Conservation (phyloP, 2,797 vertebrate genomes). For the Pangasius djambal region DNA sequence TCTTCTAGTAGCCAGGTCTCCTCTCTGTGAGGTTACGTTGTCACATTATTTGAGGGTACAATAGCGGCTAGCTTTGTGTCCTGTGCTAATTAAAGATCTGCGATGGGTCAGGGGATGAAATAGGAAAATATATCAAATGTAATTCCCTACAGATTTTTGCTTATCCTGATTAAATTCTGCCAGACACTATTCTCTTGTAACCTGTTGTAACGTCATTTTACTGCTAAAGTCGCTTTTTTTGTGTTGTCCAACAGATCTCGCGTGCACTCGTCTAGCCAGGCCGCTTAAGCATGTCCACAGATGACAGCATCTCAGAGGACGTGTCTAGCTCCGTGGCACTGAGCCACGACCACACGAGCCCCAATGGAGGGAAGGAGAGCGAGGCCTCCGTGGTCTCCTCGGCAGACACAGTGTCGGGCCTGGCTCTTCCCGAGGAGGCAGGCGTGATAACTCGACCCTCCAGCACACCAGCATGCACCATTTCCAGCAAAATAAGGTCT, state of each 20-base stretch:
- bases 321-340: constrained; percentile 75
- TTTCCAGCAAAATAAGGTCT: constrained; percentile 74
- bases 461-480: constrained; percentile 71
- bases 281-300: constrained; percentile 82
- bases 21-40: not conserved
- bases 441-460: constrained; percentile 65
- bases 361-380: constrained; percentile 66
- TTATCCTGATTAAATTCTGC: not conserved
- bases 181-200: not conserved
- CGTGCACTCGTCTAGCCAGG: constrained; percentile 62
- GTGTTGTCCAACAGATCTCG: constrained; percentile 63
- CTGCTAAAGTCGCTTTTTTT: not conserved
- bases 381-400: constrained; percentile 75
- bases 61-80: not conserved
- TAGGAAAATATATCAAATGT: not conserved
- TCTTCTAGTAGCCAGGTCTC: not conserved
- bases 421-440: constrained; percentile 74
- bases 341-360: constrained; percentile 70
- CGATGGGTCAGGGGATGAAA: not conserved
- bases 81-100: not conserved
- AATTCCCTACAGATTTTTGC: not conserved
- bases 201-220: not conserved
- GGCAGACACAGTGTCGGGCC: constrained; percentile 74
- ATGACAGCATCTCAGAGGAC: constrained; percentile 83
- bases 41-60: not conserved